Percentiles rank a stretch among this genome's conserved stretches.
phyloP scores from a whole-genome alignment of 2,113 vertebrate species.

The Lepisosteus oculatus region DNA sequence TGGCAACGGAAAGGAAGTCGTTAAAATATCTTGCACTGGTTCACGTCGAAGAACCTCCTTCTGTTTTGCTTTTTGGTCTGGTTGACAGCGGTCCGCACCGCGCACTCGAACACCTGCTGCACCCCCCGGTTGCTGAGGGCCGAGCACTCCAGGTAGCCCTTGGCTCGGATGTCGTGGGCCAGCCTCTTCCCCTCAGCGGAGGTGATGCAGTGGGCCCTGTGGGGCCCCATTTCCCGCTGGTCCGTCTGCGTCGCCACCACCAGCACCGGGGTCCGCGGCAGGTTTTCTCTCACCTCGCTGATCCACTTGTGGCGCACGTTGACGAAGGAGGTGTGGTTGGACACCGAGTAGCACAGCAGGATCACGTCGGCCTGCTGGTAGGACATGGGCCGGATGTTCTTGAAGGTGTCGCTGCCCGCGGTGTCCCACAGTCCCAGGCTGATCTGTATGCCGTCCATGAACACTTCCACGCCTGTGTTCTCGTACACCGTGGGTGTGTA shows the following conservation, averaged over 20 bases:
- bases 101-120: slow-evolving; percentile 93
- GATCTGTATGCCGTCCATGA: slow-evolving; percentile 90
- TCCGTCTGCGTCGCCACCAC: slow-evolving; percentile 94
- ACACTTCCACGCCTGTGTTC: slow-evolving; percentile 91
- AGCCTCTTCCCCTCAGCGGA: slow-evolving; percentile 74
- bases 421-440: slow-evolving; percentile 96
- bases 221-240: slow-evolving; percentile 76
- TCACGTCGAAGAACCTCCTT: slow-evolving; percentile 76
- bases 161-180: slow-evolving; percentile 82
- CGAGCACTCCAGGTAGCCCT: slow-evolving; percentile 93
- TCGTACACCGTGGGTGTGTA: slow-evolving; percentile 95
- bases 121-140: slow-evolving; percentile 87
- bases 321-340: slow-evolving; percentile 81
- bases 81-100: slow-evolving; percentile 82
- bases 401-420: slow-evolving; percentile 84
- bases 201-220: slow-evolving; percentile 70
- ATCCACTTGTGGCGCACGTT: slow-evolving; percentile 88
- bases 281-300: slow-evolving; percentile 70
- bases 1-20: neutral
- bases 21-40: slow-evolving; percentile 86
- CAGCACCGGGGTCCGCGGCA: slow-evolving; percentile 83
- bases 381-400: slow-evolving; percentile 85
- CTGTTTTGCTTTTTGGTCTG: slow-evolving; percentile 71
- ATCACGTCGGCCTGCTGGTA: slow-evolving; percentile 93
- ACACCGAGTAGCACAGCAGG: slow-evolving; percentile 90